Conservation (phyloP, 2,113 vertebrate genomes). For the Gymnocephalus cernua region DNA sequence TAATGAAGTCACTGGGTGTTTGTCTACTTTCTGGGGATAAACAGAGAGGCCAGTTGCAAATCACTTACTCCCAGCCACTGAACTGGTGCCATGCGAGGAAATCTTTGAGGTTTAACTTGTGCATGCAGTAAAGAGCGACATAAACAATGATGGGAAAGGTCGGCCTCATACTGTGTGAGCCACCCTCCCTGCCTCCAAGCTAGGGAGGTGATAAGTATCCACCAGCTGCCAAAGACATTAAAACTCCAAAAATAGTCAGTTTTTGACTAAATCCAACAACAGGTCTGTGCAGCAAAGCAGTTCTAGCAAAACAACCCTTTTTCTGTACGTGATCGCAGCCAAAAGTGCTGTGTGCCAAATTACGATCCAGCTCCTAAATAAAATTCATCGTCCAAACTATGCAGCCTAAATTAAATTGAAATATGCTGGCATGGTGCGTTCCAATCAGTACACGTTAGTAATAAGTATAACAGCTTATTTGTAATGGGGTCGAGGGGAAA, state of each 20-base stretch:
- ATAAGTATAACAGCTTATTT: conserved; percentile 58
- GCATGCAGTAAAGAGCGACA: conserved; percentile 64
- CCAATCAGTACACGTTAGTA: conserved; percentile 51
- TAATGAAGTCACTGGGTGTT: conserved; percentile 75
- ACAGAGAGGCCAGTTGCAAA: conserved; percentile 69
- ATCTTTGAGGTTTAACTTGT: conserved; percentile 56
- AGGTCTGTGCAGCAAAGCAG: conserved; percentile 51
- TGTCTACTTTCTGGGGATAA: conserved; percentile 55
- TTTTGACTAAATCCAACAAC: conserved; percentile 64
- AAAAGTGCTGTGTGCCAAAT: conserved; percentile 50
- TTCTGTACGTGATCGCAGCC: conserved; percentile 51
- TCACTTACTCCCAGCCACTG: conserved; percentile 56
- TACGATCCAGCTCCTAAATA: conserved; percentile 50
- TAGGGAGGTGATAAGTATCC: conserved; percentile 67
- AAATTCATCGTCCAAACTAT: conserved; percentile 56
- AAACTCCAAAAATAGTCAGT: conserved; percentile 74
- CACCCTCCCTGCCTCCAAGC: conserved; percentile 52
- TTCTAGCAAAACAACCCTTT: conserved; percentile 50
- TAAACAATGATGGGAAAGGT: conserved; percentile 71
- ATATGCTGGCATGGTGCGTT: conserved; percentile 40
- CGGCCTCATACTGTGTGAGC: conserved; percentile 53
- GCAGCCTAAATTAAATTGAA: conserved; percentile 38
- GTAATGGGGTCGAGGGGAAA: conserved; percentile 42
- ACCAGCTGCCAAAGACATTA: conserved; percentile 62
- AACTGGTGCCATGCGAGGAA: conserved; percentile 54